Evolutionary conservation across 1,140 invertebrate species (phyloP), one percentile per base, ranked within the genome.

Genomic region (Papilio dardanus): DNA sequence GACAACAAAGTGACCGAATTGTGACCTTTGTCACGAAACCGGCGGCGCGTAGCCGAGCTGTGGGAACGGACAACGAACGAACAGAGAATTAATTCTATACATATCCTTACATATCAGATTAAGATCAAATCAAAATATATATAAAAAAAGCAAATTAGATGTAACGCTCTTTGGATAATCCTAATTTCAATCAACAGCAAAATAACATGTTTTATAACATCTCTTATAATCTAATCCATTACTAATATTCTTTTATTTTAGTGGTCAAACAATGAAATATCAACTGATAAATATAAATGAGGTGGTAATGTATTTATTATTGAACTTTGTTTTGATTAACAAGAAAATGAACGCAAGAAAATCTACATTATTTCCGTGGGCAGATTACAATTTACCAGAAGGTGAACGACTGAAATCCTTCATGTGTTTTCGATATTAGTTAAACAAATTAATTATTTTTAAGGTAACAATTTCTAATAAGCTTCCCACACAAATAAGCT

Each of bases 401-500:
- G 5, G 40, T 16, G 40, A 19, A 46, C 5, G 7, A 62, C 24
- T 62, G 54, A 62, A 16, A 10, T 30, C 21, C 24, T 24, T 28
- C 10, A 62, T 62, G 28, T 46, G n/a, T 46, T 46, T 46, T 46
- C n/a, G 2, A n/a, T 46, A 46, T 46, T 46, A 19, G 16, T 46
- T 4, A n/a, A 46, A n/a, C 0, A 6, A 46, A 46, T 46, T 46
- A 46, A 46, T 46, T 3, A 62, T 62, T 28, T 28, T 30, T 28
- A 54, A 14, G 37, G 30, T 30, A 24, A 46, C 8, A 42, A 28
- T 14, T 46, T 50, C 24, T 71, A 42, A 50, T 79, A 68, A 74
- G 73, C 74, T 77, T 88, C 86, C 83, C 87, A 88, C 84, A 85
- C 77, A 76, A 83, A 83, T 81, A 33, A 33, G 28, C 46, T 83